Percentiles rank a stretch among this genome's conserved stretches.
Conservation (phyloP, 2,113 vertebrate species). For the Cyprinodon variegatus region DNA sequence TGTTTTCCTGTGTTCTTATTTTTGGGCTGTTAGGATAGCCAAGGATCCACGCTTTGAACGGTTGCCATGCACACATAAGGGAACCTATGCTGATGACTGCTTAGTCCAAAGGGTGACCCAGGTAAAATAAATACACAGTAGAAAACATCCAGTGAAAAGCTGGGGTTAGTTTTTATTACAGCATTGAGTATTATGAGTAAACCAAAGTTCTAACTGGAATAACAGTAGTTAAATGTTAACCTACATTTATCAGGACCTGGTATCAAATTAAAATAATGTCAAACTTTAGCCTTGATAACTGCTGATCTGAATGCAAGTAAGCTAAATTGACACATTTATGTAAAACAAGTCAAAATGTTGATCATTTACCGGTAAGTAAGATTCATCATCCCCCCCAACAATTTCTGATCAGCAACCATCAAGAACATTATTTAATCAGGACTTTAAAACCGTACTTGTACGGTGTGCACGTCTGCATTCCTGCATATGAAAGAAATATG, state of each 20-base stretch:
- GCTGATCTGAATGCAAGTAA: background rate
- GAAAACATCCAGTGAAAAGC: background rate
- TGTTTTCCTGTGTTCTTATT: conserved; percentile 1
- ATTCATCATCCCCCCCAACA: background rate
- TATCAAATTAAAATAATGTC: background rate
- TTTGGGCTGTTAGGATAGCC: conserved; percentile 84
- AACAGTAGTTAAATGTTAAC: too few relatives aligned
- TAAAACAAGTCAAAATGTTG: background rate
- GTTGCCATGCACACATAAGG: conserved; percentile 91
- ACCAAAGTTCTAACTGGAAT: too few relatives aligned
- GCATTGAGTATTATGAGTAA: too few relatives aligned
- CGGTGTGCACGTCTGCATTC: background rate
- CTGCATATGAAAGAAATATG: background rate
- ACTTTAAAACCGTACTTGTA: background rate
- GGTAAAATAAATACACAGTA: conserved; percentile 75
- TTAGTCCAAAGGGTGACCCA: conserved; percentile 96
- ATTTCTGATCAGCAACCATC: background rate
- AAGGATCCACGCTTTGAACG: conserved; percentile 97
- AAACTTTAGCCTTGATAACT: background rate
- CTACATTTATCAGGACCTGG: too few relatives aligned
- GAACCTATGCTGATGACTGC: conserved; percentile 98
- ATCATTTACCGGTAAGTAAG: background rate
- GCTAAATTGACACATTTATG: background rate
- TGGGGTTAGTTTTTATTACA: too few relatives aligned
- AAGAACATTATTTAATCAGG: too few relatives aligned